phyloP scores from a whole-genome alignment of 2,888 invertebrate genomes.

The Anoplius nigerrimus region DNA sequence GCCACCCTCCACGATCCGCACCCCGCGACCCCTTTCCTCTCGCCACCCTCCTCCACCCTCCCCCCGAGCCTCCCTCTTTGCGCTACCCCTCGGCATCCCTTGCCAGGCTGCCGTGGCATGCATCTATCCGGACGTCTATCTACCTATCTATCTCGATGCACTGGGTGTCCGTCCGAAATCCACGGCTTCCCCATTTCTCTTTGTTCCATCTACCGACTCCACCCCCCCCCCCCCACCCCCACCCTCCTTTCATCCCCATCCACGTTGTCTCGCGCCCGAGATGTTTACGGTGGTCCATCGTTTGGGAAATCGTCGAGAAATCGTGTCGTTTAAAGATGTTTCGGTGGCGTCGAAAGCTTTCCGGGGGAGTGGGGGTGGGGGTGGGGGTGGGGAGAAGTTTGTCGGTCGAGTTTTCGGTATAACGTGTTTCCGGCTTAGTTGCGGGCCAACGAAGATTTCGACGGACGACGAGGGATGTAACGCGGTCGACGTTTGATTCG shows the following conservation, averaged over 20 bases:
- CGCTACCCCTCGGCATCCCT: conserved; percentile 56
- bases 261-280: neutral
- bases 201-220: conserved; percentile 16
- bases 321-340: neutral
- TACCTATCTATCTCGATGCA: conserved; percentile 61
- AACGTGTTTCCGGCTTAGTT: no score
- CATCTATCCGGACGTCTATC: conserved; percentile 63
- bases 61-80: conserved; percentile 34
- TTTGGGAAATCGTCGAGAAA: neutral
- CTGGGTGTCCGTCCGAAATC: conserved; percentile 63
- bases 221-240: neutral
- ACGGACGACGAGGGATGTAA: no score
- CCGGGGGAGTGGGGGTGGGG: no score
- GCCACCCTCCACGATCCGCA: conserved; percentile 21
- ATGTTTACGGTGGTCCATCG: neutral
- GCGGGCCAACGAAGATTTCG: no score
- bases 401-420: no score
- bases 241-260: neutral
- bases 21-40: conserved; percentile 37
- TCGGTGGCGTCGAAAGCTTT: no score
- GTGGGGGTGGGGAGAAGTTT: no score
- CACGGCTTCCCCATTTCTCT: conserved; percentile 47
- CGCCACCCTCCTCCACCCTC: conserved; percentile 42
- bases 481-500: no score
- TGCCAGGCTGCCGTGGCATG: conserved; percentile 57